Evolutionary conservation across 1,140 invertebrate genomes (phyloP).

Genomic region (Bursaphelenchus mucronatus): DNA sequence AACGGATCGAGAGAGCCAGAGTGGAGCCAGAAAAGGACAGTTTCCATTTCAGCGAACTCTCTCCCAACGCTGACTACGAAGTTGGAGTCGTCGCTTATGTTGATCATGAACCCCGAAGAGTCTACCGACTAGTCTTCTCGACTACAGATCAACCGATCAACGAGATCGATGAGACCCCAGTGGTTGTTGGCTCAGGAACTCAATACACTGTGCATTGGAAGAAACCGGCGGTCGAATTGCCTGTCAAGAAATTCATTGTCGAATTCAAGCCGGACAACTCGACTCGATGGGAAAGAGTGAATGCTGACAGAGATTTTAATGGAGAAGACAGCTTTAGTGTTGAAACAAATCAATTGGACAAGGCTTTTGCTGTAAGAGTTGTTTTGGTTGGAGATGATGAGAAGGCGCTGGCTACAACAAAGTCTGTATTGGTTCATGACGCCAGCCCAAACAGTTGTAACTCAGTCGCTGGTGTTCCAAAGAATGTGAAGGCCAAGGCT

Average conservation of each 20-base stretch:
- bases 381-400: slow-evolving; percentile 43
- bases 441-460: slow-evolving; percentile 32
- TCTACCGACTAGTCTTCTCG: slow-evolving; percentile 44
- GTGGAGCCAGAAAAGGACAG: slow-evolving; percentile 38
- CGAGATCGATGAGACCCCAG: slow-evolving; percentile 41
- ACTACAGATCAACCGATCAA: slow-evolving; percentile 31
- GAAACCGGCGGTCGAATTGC: slow-evolving; percentile 19
- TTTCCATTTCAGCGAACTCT: slow-evolving; percentile 47
- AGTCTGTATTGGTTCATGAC: slow-evolving; percentile 40
- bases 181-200: slow-evolving; percentile 44
- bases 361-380: slow-evolving; percentile 54
- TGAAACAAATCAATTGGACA: slow-evolving; percentile 27
- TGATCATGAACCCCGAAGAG: slow-evolving; percentile 55
- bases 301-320: slow-evolving; percentile 30
- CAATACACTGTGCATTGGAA: slow-evolving; percentile 56
- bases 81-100: slow-evolving; percentile 59
- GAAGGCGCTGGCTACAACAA: slow-evolving; percentile 48
- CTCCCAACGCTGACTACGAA: slow-evolving; percentile 49
- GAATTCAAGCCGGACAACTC: slow-evolving; percentile 56
- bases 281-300: slow-evolving; percentile 46
- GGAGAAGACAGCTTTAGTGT: slow-evolving; percentile 39
- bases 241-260: slow-evolving; percentile 43
- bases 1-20: slow-evolving; percentile 48
- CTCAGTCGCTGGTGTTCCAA: slow-evolving; percentile 43
- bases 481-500: slow-evolving; percentile 13